phyloP scores from a whole-genome alignment of 2,113 vertebrate species.

The Guaruba guarouba region DNA sequence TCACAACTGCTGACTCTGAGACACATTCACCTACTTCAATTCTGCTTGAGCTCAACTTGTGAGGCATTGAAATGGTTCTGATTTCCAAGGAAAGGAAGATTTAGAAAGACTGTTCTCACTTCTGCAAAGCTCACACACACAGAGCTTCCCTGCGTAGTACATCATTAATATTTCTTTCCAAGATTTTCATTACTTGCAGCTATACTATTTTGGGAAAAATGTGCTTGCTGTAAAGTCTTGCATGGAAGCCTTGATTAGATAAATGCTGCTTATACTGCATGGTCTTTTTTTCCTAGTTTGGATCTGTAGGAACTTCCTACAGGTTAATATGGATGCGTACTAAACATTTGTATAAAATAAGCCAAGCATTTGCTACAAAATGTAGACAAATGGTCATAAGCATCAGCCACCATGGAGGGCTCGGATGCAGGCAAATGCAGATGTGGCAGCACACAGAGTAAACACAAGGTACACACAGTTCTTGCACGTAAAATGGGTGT shows the following conservation, averaged over 20 bases:
- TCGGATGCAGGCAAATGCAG: not conserved
- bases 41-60: slow-evolving; percentile 19
- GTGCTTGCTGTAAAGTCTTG: slow-evolving; percentile 17
- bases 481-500: fast-evolving
- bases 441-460: fast-evolving
- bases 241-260: not conserved
- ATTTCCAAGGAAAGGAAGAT: slow-evolving; percentile 19
- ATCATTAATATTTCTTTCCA: slow-evolving; percentile 17
- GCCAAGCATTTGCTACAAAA: not conserved
- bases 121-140: not conserved
- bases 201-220: not conserved
- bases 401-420: not conserved
- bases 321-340: not conserved
- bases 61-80: slow-evolving; percentile 1
- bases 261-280: not conserved
- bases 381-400: not conserved
- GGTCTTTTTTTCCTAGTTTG: not conserved
- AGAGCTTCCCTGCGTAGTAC: not conserved
- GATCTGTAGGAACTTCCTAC: not conserved
- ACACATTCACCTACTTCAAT: slow-evolving; percentile 17
- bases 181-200: not conserved
- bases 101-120: slow-evolving; percentile 18
- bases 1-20: not conserved
- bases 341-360: not conserved
- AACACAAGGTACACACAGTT: not conserved